Base-by-base conservation (phyloP, 2,888 invertebrate genomes). In the Corythucha ciliata region DNA sequence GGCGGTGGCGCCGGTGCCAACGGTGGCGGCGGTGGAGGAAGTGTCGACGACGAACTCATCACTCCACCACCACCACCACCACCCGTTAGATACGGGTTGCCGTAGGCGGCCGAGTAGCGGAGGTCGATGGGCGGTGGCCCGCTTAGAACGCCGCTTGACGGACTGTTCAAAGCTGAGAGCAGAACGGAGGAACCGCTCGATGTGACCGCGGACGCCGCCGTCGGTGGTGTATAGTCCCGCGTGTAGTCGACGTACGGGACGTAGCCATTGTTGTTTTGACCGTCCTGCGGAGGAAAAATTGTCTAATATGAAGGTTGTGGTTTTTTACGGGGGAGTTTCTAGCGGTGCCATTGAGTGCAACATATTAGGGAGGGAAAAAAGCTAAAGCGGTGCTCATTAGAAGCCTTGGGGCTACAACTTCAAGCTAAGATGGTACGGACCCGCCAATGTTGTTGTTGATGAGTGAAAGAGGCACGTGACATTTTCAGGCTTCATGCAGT, bases 221-320 rank as follows among this genome's bases (percentile, higher is more conserved):
- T 59, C 4, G 89, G 88, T 2, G 90, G 90, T 63, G 85, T 88
- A 69, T 90, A 91, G 67, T 91, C 90, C 26, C 88, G 78, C 6
- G 82, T 79, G 66, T 88, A 91, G 68, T 91, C 90, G 40, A 86
- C 86, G 67, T 89, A 91, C 1, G 88, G 87, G 56, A 86, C 83
- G 68, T 88, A 89, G 22, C 86, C 86, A 64, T 86, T 86, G 67
- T 81, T 83, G 68, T 82, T 85, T 63, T 85, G 83, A 50, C 84
- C 84, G 55, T 83, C 81, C 83, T 85, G 68, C 29, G 64, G 59
- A 51, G 29, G 42, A n/a, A n/a, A n/a, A n/a, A n/a, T n/a, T n/a
- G n/a, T n/a, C n/a, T n/a, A n/a, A n/a, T n/a, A n/a, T n/a, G n/a
- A n/a, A n/a, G n/a, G n/a, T n/a, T n/a, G n/a, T n/a, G n/a, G n/a